Evolutionary conservation across 2,888 invertebrate genomes (phyloP), one percentile per base, ranked within the genome.

Genomic region (Kryphioiulus occultus): DNA sequence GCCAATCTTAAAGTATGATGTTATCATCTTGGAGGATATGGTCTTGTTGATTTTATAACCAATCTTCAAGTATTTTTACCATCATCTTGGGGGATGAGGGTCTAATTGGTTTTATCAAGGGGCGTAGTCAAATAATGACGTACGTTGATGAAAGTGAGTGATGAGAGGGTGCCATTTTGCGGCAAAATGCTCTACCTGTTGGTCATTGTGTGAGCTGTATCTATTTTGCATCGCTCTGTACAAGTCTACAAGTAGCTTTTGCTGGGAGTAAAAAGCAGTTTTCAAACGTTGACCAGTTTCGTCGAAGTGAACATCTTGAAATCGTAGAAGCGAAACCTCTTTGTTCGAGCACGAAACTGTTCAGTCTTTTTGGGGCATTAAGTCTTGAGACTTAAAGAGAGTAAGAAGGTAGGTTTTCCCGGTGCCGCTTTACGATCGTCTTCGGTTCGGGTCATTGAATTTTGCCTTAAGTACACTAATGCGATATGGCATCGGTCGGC

Each of bases 401-500:
- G 39, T 39, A 39, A 5, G 3, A n/a, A 78, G 78, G 78, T 78
- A 78, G 78, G 78, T 78, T 78, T 78, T 30, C 78, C 30, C 30
- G 30, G 26, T 30, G 78, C 30, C 22, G 22, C 78, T 78, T 78
- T 78, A 78, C 78, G 78, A 78, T 78, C 78, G 78, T 30, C 78
- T 78, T 78, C 10, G 30, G 22, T 30, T 15, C 26, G 78, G 78
- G 26, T 78, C 78, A 78, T 78, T 78, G 78, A 78, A 78, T 78
- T 78, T 78, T 78, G 78, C 78, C 78, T 78, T 26, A 78, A 78
- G 78, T 78, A 78, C 78, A 78, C 78, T 78, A 78, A 78, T 78
- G 78, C 78, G 78, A 78, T 78, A 30, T 78, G 78, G 78, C 78
- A 78, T 78, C 78, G 78, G 78, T 78, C 78, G 78, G 78, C 78